Evolutionary conservation across 64 coral and sea anemone genomes (phyloP).

Genomic region (Montipora capricornis): DNA sequence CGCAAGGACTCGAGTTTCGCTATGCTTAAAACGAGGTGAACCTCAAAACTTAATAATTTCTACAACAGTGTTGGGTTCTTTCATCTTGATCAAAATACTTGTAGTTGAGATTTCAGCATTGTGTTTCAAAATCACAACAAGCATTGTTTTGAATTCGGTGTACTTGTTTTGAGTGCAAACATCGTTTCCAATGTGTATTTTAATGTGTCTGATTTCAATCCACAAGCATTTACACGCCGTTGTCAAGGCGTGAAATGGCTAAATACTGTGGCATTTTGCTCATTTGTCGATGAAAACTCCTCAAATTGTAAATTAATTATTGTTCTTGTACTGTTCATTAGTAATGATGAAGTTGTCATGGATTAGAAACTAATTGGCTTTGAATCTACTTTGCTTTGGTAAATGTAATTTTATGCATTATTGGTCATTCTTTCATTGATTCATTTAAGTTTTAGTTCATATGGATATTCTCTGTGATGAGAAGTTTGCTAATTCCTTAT

Average conservation of each 20-base stretch:
- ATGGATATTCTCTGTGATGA: no score
- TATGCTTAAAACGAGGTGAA: conserved; percentile 38
- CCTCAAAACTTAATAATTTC: not conserved
- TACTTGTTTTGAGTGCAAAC: conserved; percentile 37
- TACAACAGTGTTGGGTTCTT: not conserved
- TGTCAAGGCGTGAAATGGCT: not conserved
- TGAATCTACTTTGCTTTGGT: not conserved
- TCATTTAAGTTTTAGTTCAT: not conserved
- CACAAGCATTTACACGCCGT: not conserved
- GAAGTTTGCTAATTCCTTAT: not conserved
- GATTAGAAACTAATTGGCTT: no score
- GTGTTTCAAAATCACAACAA: conserved; percentile 52
- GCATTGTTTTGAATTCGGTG: conserved; percentile 8
- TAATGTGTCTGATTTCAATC: not conserved
- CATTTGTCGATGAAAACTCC: conserved; percentile 15
- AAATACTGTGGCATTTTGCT: not conserved
- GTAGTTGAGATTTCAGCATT: conserved; percentile 19
- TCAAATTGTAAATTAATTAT: conserved; percentile 12
- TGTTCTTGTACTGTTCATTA: no score
- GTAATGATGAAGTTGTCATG: no score
- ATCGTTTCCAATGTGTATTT: not conserved
- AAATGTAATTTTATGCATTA: not conserved
- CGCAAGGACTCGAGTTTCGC: not conserved
- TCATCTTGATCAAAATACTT: not conserved
- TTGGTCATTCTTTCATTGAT: no score